A percentile compares a stretch with the other conserved stretches of the same genome.
These are phyloP conservation scores for Clarias pachynema DNA, from an alignment of 2,797 vertebrate genomes.

Conservation along the genomic window DNA sequence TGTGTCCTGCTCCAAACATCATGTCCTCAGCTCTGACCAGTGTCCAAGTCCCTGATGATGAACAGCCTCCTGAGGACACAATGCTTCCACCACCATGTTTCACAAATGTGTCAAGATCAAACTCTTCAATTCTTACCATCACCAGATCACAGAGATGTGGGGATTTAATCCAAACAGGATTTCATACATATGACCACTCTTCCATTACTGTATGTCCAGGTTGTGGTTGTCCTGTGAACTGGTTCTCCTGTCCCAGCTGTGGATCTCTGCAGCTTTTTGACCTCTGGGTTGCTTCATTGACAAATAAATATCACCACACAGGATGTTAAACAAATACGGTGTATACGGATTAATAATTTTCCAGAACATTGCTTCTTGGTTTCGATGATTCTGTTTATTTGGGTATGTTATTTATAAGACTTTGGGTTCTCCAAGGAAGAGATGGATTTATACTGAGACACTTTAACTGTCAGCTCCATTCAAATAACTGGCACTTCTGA, in stretches of 20 bases:
- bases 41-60: background rate
- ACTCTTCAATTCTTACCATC: background rate
- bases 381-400: background rate
- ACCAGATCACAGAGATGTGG: background rate
- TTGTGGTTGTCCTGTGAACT: background rate
- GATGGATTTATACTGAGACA: background rate
- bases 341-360: background rate
- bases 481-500: no score
- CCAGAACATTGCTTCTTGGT: background rate
- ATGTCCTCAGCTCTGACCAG: background rate
- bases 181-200: background rate
- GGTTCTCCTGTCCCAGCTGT: background rate
- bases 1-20: background rate
- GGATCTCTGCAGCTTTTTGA: background rate
- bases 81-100: background rate
- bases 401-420: background rate
- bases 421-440: background rate
- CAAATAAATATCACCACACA: background rate
- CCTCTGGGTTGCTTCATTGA: background rate
- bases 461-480: background rate
- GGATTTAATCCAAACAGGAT: background rate
- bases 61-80: background rate
- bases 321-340: background rate
- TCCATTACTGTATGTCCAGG: background rate
- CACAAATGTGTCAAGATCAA: background rate